Base-by-base conservation (phyloP, 2,888 invertebrate genomes). In the Tineola bisselliella region DNA sequence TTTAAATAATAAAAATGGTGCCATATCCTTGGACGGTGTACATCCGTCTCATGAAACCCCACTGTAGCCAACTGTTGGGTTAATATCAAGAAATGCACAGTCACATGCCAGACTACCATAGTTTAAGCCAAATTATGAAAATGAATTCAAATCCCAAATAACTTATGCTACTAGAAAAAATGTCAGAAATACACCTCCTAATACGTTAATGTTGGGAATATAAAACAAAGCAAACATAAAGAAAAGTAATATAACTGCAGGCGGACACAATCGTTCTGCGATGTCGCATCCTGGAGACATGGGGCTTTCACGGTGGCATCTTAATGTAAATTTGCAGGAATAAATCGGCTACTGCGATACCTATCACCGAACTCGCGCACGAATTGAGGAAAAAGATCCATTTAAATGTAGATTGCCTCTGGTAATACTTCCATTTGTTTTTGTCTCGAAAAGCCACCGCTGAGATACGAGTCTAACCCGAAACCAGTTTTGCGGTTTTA, bases 341-440 rank as follows among this genome's bases (percentile, higher is more conserved):
- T 84, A 86, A 86, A 84, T 84, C 81, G 77, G 72, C 71, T 73
- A 71, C 74, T 67, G 74, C 72, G 81, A 86, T 84, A 84, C 81
- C 84, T 84, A 84, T 86, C 84, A 78, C 81, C 78, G 71, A 81
- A 79, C 80, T 78, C 77, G 73, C 75, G 73, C 78, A 79, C 77
- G 83, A 79, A 81, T 83, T 84, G 83, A 82, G 83, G 82, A 80
- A 83, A 82, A 83, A 82, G 81, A 83, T 84, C 83, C 77, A 86
- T 86, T 86, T 84, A 84, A 86, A 84, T 86, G 86, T 79, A 86
- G 84, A 84, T 84, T 84, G 84, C 83, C 79, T 77, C 70, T 75
- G 72, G 82, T 83, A 84, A 84, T 84, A 84, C 86, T 83, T 82
- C 81, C 84, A 86, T 86, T 86, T 84, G 84, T 84, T 86, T 83